Percentiles rank a stretch among this genome's conserved stretches.
Evolutionary conservation across 2,113 vertebrate species (phyloP).

Genomic region (Tetrao urogallus): DNA sequence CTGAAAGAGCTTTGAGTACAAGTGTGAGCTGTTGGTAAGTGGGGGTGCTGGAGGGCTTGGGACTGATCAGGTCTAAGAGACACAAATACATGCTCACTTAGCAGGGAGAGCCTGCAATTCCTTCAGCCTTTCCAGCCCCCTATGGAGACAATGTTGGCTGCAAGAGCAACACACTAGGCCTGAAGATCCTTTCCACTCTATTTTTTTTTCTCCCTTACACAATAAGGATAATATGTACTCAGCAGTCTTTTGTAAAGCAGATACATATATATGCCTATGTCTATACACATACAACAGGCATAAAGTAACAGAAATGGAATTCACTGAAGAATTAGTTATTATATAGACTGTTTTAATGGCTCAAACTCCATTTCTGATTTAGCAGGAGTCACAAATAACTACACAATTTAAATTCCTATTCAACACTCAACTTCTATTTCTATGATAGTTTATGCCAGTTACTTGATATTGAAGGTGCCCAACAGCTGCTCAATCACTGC

Average conservation of each 20-base stretch:
- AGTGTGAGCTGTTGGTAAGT: background rate
- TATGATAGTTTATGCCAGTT: background rate
- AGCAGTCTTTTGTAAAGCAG: background rate
- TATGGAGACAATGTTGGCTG: background rate
- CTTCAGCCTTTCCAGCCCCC: background rate
- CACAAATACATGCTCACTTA: background rate
- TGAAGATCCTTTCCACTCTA: background rate
- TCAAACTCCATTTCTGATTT: background rate
- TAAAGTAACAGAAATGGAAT: background rate
- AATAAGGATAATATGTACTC: background rate
- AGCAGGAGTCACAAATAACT: background rate
- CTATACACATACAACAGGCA: accelerated
- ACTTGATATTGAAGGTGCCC: background rate
- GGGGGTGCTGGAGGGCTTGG: background rate
- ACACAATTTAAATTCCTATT: background rate
- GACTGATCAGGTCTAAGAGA: background rate
- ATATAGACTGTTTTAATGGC: background rate
- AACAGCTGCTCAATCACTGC: background rate
- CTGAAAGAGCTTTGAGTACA: background rate
- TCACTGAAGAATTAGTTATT: background rate
- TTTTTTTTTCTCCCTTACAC: background rate
- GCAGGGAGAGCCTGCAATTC: background rate
- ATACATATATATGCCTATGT: background rate
- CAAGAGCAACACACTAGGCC: background rate
- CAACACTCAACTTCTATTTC: background rate